These are phyloP conservation scores for Hypomesus transpacificus DNA, from an alignment of 2,113 vertebrate genomes.

Conservation along the genomic window DNA sequence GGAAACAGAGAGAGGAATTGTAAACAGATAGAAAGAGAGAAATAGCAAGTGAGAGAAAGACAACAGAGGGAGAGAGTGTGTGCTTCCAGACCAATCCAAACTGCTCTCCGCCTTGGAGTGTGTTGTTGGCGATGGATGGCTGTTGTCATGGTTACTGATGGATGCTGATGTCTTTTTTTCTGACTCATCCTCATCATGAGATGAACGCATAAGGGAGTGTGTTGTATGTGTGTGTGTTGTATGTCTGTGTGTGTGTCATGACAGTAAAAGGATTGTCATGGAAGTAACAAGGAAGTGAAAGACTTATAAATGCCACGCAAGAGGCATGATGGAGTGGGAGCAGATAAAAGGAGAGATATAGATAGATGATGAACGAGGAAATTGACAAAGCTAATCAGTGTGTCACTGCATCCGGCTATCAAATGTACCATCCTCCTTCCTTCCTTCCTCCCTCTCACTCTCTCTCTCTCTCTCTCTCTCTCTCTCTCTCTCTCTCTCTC, in stretches of 20 bases:
- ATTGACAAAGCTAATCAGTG: constrained; percentile 51
- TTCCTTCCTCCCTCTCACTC: not conserved
- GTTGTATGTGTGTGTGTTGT: not conserved
- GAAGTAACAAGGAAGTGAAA: too few relatives aligned
- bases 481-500: not conserved
- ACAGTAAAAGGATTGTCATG: too few relatives aligned
- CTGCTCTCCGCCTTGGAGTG: not conserved
- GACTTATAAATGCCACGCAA: too few relatives aligned
- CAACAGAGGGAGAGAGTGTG: not conserved
- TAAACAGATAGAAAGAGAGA: constrained; percentile 1
- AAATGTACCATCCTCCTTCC: not conserved
- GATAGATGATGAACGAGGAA: constrained; percentile 19
- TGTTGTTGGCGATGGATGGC: not conserved
- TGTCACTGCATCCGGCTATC: constrained; percentile 28
- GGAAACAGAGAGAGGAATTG: not conserved
- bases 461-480: not conserved
- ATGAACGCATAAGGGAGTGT: not conserved
- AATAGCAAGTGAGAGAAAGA: not conserved
- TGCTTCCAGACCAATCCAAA: not conserved
- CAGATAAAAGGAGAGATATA: not conserved
- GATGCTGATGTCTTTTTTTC: not conserved
- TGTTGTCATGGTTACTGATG: not conserved
- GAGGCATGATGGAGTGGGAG: not conserved
- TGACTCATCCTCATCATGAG: constrained; percentile 6
- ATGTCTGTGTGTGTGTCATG: too few relatives aligned